These are phyloP conservation scores for Phragmatobia fuliginosa DNA, from an alignment of 2,888 invertebrate species.

Conservation along the genomic window DNA sequence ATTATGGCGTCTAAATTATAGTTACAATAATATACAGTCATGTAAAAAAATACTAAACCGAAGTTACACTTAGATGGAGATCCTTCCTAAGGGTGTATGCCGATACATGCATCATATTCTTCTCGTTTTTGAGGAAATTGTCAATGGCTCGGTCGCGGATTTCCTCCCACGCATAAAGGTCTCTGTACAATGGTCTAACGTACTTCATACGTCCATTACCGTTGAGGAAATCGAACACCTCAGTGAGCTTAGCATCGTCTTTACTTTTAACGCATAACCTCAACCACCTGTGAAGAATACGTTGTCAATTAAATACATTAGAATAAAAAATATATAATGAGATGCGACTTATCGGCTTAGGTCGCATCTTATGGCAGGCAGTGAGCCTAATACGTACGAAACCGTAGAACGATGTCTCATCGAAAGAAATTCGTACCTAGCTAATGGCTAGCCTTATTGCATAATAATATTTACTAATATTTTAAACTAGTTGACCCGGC, in stretches of 20 bases:
- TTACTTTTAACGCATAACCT: constrained; percentile 91
- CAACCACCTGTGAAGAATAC: constrained; percentile 88
- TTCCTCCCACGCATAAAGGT: constrained; percentile 93
- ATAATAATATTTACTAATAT: too few relatives aligned
- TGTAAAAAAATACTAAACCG: constrained; percentile 35
- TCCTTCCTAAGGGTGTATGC: constrained; percentile 92
- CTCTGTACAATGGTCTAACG: constrained; percentile 94
- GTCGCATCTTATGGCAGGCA: too few relatives aligned
- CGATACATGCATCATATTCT: constrained; percentile 94
- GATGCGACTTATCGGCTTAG: too few relatives aligned
- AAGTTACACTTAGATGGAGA: constrained; percentile 83
- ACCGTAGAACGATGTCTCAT: too few relatives aligned
- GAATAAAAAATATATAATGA: too few relatives aligned
- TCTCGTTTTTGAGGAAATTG: constrained; percentile 90
- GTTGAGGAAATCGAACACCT: constrained; percentile 92
- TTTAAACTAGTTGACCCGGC: too few relatives aligned
- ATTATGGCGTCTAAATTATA: constrained; percentile 39
- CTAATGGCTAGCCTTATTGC: too few relatives aligned
- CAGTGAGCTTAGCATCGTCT: constrained; percentile 89
- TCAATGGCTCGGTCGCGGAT: constrained; percentile 89
- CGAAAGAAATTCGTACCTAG: too few relatives aligned
- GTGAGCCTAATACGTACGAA: too few relatives aligned
- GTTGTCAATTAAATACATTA: too few relatives aligned
- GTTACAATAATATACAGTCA: constrained; percentile 46
- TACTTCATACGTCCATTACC: constrained; percentile 97